Conservation (phyloP, 2,113 vertebrate species). For the Aleadryas rufinucha region DNA sequence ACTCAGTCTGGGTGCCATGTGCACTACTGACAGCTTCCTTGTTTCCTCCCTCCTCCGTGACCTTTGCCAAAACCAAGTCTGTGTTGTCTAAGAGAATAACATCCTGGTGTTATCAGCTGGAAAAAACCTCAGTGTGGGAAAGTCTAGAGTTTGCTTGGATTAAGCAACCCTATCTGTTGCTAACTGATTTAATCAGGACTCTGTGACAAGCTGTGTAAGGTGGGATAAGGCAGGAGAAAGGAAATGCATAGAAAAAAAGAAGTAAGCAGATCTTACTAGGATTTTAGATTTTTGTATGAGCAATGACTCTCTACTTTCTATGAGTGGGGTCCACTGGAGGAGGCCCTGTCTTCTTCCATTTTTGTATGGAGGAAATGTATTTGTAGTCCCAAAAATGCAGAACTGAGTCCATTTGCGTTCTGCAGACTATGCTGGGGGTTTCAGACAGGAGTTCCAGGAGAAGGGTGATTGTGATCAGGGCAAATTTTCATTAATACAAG, state of each 20-base stretch:
- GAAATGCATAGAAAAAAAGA: neutral
- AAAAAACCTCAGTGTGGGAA: constrained; percentile 1
- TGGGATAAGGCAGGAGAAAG: neutral
- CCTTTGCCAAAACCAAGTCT: neutral
- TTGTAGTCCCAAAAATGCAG: neutral
- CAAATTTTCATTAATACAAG: neutral
- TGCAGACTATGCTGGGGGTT: neutral
- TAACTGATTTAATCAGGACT: neutral
- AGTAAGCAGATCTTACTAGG: neutral
- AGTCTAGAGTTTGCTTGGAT: neutral
- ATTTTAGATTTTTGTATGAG: neutral
- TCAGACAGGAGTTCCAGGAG: neutral
- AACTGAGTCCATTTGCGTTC: neutral
- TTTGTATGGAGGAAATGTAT: neutral
- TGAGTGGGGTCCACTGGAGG: neutral
- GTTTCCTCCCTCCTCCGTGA: neutral
- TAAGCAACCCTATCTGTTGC: constrained; percentile 27
- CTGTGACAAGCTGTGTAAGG: neutral
- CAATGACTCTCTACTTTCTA: neutral
- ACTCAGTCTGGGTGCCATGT: neutral
- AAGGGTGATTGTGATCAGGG: neutral
- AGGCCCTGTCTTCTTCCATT: neutral
- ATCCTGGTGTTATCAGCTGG: constrained; percentile 5
- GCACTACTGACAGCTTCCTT: neutral
- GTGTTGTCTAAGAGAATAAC: constrained; percentile 11